phyloP scores from a whole-genome alignment of 2,797 vertebrate species.

The Vultur gryphus region DNA sequence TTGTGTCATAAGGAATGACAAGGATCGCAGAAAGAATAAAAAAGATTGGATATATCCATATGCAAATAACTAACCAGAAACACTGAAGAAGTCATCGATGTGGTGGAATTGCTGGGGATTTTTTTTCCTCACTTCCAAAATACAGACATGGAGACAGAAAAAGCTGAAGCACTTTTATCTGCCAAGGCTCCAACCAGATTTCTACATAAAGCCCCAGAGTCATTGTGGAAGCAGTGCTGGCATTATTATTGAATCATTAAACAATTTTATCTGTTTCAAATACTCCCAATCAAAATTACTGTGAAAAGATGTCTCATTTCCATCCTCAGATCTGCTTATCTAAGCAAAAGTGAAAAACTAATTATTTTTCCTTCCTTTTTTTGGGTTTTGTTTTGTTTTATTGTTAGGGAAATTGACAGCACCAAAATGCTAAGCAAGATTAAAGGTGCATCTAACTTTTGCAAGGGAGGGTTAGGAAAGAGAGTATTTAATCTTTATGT shows the following conservation, averaged over 20 bases:
- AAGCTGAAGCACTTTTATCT: not conserved
- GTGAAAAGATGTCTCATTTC: not conserved
- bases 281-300: not conserved
- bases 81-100: not conserved
- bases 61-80: not conserved
- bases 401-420: not conserved
- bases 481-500: not conserved
- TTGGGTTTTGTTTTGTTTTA: not conserved
- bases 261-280: not conserved
- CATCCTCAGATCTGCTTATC: not conserved
- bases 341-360: not conserved
- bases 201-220: not conserved
- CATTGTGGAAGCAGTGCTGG: not conserved
- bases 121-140: not conserved
- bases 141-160: not conserved
- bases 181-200: not conserved
- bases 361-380: not conserved
- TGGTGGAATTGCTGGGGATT: not conserved
- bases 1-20: not conserved
- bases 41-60: not conserved
- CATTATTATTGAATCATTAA: not conserved
- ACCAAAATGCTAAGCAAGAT: not conserved
- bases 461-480: not conserved
- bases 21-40: not conserved
- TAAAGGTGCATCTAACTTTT: not conserved